phyloP scores from a whole-genome alignment of 2,888 invertebrate genomes.

The Morpho achilles region DNA sequence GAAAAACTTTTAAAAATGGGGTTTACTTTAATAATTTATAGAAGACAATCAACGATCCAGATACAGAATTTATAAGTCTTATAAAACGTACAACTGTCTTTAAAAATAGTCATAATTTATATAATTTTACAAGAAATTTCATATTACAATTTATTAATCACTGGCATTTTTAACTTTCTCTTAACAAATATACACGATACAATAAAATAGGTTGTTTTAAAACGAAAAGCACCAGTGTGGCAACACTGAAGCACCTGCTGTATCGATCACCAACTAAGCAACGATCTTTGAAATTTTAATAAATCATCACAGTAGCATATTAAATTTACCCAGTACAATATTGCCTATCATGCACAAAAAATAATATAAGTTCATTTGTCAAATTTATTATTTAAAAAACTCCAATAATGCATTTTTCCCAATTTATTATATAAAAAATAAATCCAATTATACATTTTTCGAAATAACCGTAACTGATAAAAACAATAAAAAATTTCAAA shows the following conservation, averaged over 20 bases:
- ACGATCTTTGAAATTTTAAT: not conserved
- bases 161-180: too few relatives aligned
- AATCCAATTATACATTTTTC: too few relatives aligned
- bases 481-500: too few relatives aligned
- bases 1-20: not conserved
- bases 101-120: not conserved
- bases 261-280: conserved; percentile 3
- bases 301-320: not conserved
- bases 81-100: too few relatives aligned
- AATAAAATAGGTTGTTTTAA: not conserved
- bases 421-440: too few relatives aligned
- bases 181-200: not conserved
- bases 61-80: too few relatives aligned
- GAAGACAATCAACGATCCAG: not conserved
- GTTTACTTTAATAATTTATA: conserved; percentile 2
- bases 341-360: too few relatives aligned
- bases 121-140: not conserved
- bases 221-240: conserved; percentile 53
- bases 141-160: not conserved
- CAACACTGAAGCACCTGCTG: conserved; percentile 54
- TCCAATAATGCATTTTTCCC: too few relatives aligned
- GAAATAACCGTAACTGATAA: too few relatives aligned
- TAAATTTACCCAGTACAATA: too few relatives aligned
- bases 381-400: too few relatives aligned
- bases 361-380: too few relatives aligned